Evolutionary conservation across 2,888 invertebrate genomes (phyloP).

Genomic region (Pseudeuparius sepicola): DNA sequence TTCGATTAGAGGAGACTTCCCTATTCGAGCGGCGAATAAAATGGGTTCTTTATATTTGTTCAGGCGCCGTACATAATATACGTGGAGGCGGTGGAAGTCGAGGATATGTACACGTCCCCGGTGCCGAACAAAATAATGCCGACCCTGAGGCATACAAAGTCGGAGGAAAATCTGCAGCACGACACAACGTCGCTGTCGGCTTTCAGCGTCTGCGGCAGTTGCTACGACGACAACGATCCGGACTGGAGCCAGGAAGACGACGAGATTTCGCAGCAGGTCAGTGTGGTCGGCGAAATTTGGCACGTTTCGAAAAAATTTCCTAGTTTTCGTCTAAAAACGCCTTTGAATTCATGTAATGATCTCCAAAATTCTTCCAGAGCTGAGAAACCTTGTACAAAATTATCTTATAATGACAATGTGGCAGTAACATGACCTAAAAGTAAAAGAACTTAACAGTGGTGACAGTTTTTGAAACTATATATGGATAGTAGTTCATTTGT

Average conservation of each 20-base stretch:
- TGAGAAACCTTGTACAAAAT: too few relatives aligned
- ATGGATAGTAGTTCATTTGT: too few relatives aligned
- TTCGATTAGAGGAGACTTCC: too few relatives aligned
- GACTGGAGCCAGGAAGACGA: slow-evolving; percentile 96
- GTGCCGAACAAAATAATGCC: slow-evolving; percentile 85
- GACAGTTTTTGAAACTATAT: too few relatives aligned
- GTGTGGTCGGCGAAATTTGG: too few relatives aligned
- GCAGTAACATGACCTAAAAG: too few relatives aligned
- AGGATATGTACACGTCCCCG: slow-evolving; percentile 71
- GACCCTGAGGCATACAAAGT: slow-evolving; percentile 81
- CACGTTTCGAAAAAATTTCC: too few relatives aligned
- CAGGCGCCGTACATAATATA: slow-evolving; percentile 97
- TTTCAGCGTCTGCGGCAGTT: slow-evolving; percentile 46
- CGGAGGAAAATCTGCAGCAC: slow-evolving; percentile 75
- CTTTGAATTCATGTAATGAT: background rate
- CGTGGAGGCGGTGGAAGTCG: slow-evolving; percentile 89
- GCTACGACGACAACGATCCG: slow-evolving; percentile 48
- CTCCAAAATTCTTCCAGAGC: too few relatives aligned
- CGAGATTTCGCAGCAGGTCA: slow-evolving; percentile 72
- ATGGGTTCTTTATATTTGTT: too few relatives aligned
- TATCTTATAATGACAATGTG: too few relatives aligned
- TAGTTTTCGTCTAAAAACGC: background rate
- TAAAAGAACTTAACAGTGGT: too few relatives aligned
- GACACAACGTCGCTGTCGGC: slow-evolving; percentile 38
- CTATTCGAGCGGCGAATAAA: too few relatives aligned